Evolutionary conservation across 2,888 invertebrate genomes (phyloP), one percentile per base, ranked within the genome.

Genomic region (Thalpophila matura): DNA sequence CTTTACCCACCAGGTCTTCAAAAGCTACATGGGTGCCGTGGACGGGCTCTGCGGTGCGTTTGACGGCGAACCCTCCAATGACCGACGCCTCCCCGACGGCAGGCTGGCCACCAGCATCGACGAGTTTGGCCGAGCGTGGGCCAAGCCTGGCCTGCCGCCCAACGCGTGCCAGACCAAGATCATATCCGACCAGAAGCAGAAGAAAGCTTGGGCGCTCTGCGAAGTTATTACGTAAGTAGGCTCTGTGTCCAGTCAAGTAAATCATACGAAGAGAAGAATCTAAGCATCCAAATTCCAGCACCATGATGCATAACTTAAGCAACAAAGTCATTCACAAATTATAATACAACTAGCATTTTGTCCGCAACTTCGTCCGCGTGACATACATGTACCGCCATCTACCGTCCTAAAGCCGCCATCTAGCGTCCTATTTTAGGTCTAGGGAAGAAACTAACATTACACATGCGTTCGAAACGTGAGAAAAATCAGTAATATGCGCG

Each of bases 41-140:
- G 97, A 97, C 80, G 98, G 98, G 0, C 91, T 98, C 9, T 98
- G 98, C 85, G 98, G 98, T 1, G 96, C 96, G 61, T 97, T 96
- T 86, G 97, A 97, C 88, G 96, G 96, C 1, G 89, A 95, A 26
- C 80, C 93, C 0, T 80, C 84, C 40, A 97, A 98, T 87, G 98
- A 98, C 85, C 96, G 97, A 47, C 95, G 96, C 2, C 95, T 96
- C 67, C 98, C 98, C 0, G 96, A 96, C 85, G 98, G 98, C 0
- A 85, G 82, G 0, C 82, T 95, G 1, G 96, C 97, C 0, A 85
- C 93, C 51, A 96, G 96, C 43, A 96, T 96, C 0, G 95, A 95
- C 22, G 96, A 97, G 75, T 98, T 98, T 86, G 98, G 97, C 0
- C 96, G 97, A 67, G 96, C 97, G 71, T 98, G 98, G 98, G 96